These are phyloP conservation scores for Phallusia fumigata DNA, from an alignment of 23 tunicate species.

Conservation along the genomic window DNA sequence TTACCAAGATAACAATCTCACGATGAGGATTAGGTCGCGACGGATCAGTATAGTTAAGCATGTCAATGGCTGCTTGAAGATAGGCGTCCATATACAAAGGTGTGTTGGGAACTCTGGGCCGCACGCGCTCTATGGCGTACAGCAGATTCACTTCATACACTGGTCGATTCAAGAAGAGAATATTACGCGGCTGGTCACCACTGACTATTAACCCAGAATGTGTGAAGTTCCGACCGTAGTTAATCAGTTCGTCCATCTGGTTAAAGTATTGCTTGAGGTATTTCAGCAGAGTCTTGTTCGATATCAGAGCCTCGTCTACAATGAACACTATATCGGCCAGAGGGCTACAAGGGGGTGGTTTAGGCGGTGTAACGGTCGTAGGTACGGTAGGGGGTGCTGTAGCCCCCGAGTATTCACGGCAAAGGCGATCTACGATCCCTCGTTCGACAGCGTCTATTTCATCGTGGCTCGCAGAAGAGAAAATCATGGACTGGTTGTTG, in stretches of 20 bases:
- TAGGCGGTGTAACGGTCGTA: neutral
- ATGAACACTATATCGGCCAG: conserved; percentile 31
- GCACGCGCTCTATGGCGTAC: neutral
- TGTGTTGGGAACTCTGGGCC: neutral
- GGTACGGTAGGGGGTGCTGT: conserved; percentile 15
- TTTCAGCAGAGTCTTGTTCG: neutral
- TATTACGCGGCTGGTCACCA: neutral
- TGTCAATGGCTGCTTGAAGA: conserved; percentile 6
- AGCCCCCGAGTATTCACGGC: conserved; percentile 12
- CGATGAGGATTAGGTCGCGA: neutral
- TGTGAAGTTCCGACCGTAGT: neutral
- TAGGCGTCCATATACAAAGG: conserved; percentile 6
- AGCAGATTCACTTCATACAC: neutral
- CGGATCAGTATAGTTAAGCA: conserved; percentile 3
- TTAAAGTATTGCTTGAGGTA: conserved; percentile 5
- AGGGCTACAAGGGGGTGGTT: conserved; percentile 8
- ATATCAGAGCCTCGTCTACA: conserved; percentile 28
- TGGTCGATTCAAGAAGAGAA: neutral
- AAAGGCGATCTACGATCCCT: neutral
- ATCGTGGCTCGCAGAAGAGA: neutral
- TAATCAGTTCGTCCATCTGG: conserved; percentile 9
- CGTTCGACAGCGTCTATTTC: neutral
- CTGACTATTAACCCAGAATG: conserved; percentile 28
- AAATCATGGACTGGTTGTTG: neutral
- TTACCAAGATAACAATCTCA: neutral